Evolutionary conservation across 2,888 invertebrate genomes (phyloP).

Genomic region (Dyspetes luteomarginatus): DNA sequence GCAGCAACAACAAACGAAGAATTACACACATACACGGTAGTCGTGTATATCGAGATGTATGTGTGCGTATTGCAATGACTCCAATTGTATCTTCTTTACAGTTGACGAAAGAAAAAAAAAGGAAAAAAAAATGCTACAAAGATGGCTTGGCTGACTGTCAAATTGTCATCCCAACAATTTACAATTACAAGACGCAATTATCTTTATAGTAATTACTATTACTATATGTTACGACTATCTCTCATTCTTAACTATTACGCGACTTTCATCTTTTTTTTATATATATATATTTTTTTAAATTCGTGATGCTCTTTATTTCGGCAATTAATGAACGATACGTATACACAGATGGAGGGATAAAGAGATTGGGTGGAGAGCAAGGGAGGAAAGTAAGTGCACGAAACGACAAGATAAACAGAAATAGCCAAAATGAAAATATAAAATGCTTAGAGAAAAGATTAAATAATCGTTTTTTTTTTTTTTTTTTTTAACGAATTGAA

Average conservation of each 20-base stretch:
- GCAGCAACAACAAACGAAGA: slow-evolving; percentile 59
- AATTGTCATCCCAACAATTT: slow-evolving; percentile 76
- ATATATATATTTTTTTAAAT: slow-evolving; percentile 66
- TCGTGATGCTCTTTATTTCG: slow-evolving; percentile 72
- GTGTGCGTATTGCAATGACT: slow-evolving; percentile 59
- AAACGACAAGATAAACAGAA: slow-evolving; percentile 39
- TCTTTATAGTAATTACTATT: slow-evolving; percentile 74
- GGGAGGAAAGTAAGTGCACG: slow-evolving; percentile 48
- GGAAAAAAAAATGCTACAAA: slow-evolving; percentile 53
- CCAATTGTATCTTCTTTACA: slow-evolving; percentile 61
- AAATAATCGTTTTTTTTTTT: slow-evolving; percentile 1
- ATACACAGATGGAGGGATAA: slow-evolving; percentile 53
- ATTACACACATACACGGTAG: slow-evolving; percentile 45
- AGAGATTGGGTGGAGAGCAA: slow-evolving; percentile 59
- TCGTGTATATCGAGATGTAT: slow-evolving; percentile 48
- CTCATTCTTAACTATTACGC: slow-evolving; percentile 69
- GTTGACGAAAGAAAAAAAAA: slow-evolving; percentile 65
- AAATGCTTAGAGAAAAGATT: slow-evolving; percentile 21
- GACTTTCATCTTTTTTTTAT: slow-evolving; percentile 53
- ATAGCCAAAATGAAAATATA: slow-evolving; percentile 37
- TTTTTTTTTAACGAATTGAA: neutral
- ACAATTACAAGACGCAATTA: slow-evolving; percentile 74
- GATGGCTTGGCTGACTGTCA: slow-evolving; percentile 56
- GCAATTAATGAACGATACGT: slow-evolving; percentile 62
- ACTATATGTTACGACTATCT: slow-evolving; percentile 72